These are phyloP conservation scores for Harpalus rubripes DNA, from an alignment of 2,888 invertebrate genomes.

Conservation along the genomic window DNA sequence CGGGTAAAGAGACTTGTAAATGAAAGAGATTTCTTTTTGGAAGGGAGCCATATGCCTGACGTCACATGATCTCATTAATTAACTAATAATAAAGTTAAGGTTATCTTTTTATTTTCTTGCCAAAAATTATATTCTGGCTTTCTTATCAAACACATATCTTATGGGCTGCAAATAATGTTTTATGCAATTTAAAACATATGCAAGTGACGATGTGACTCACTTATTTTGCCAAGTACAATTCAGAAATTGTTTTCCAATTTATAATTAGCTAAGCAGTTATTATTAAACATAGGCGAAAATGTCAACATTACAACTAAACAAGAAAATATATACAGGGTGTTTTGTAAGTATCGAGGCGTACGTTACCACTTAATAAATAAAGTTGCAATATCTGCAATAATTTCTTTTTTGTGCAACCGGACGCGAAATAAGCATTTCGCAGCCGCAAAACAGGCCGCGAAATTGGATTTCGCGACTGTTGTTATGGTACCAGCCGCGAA, in stretches of 20 bases:
- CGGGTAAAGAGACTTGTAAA: slow-evolving; percentile 11
- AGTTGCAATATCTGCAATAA: too few species aligned
- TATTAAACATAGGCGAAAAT: neutral
- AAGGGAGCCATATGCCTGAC: slow-evolving; percentile 44
- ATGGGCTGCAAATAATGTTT: slow-evolving; percentile 25
- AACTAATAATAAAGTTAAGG: slow-evolving; percentile 64
- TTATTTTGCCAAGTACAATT: slow-evolving; percentile 28
- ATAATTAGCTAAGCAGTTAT: neutral
- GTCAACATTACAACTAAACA: neutral
- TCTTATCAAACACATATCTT: slow-evolving; percentile 51
- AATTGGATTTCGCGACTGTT: too few species aligned
- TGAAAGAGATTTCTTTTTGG: slow-evolving; percentile 42
- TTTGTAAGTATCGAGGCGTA: too few species aligned
- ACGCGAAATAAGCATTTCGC: too few species aligned
- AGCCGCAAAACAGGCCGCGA: too few species aligned
- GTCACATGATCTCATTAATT: slow-evolving; percentile 61
- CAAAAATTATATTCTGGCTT: slow-evolving; percentile 51
- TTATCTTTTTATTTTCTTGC: slow-evolving; percentile 56
- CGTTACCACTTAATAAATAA: too few species aligned
- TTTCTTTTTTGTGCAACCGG: too few species aligned
- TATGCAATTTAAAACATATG: slow-evolving; percentile 6
- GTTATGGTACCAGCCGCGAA: too few species aligned
- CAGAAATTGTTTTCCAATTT: slow-evolving; percentile 11
- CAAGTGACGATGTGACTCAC: slow-evolving; percentile 1
- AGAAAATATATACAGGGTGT: neutral